A percentile compares a stretch with the other conserved stretches of the same genome.
These are phyloP conservation scores for Archilochus colubris DNA, from an alignment of 2,113 vertebrate genomes.

Conservation along the genomic window DNA sequence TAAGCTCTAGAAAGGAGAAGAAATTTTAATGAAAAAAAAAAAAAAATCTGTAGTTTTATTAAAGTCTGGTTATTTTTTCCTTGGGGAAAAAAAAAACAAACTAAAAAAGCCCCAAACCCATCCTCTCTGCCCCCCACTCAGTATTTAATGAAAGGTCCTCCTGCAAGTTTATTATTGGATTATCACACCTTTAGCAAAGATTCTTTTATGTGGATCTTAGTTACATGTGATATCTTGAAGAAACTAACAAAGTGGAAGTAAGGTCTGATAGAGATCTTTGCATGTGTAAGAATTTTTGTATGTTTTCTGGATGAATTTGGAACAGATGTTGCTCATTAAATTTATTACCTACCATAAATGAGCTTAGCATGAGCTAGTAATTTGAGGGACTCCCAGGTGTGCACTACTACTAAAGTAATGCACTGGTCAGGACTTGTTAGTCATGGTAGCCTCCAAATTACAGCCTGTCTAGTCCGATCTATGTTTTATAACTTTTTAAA, in stretches of 20 bases:
- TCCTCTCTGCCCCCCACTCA: not conserved
- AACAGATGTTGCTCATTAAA: conserved; percentile 55
- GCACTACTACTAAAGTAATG: not conserved
- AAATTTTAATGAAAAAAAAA: not conserved
- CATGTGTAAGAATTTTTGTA: conserved; percentile 4
- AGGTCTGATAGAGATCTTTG: conserved; percentile 42
- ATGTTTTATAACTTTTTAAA: not conserved
- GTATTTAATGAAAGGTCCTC: not conserved
- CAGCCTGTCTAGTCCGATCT: not conserved
- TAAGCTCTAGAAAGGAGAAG: not conserved
- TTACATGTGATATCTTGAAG: conserved; percentile 49
- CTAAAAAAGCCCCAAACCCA: too few species aligned
- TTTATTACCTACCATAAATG: conserved; percentile 51
- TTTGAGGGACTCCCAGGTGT: conserved; percentile 50
- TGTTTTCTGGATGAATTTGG: conserved; percentile 33
- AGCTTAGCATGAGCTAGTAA: not conserved
- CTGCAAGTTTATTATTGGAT: not conserved
- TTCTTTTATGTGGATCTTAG: conserved; percentile 36
- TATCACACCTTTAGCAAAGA: not conserved
- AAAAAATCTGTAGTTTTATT: not conserved
- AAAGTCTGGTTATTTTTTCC: not conserved
- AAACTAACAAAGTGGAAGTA: conserved; percentile 19
- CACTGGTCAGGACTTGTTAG: conserved; percentile 54
- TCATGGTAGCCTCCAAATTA: not conserved
- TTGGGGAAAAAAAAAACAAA: not conserved